Evolutionary conservation across 2,888 invertebrate species (phyloP).

Genomic region (Perizoma affinitatum): DNA sequence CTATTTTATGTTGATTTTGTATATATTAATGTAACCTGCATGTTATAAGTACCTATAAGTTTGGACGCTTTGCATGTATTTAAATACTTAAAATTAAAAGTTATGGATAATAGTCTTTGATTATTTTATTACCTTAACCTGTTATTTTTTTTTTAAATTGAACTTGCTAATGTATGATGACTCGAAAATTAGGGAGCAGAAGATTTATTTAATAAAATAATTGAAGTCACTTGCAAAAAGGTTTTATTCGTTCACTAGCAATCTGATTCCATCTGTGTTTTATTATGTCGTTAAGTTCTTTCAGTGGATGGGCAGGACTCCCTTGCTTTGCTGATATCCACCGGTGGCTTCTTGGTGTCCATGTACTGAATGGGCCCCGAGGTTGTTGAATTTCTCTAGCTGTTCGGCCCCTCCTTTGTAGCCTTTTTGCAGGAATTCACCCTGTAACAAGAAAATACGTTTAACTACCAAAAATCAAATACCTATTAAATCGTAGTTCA

Average conservation of each 20-base stretch:
- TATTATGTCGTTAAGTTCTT: neutral
- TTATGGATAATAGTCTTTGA: no score
- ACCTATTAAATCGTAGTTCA: no score
- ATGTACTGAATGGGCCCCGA: conserved; percentile 85
- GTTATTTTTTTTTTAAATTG: no score
- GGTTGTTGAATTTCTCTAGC: conserved; percentile 84
- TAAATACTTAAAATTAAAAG: neutral
- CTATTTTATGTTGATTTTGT: conserved; percentile 34
- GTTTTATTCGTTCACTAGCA: conserved; percentile 36
- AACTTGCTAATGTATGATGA: no score
- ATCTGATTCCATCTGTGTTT: no score
- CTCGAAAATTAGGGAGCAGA: no score
- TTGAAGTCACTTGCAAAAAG: neutral
- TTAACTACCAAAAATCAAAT: no score
- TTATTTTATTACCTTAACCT: no score
- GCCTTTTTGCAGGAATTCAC: conserved; percentile 84
- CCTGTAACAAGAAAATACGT: conserved; percentile 50
- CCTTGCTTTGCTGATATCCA: conserved; percentile 83
- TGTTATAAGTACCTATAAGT: conserved; percentile 9
- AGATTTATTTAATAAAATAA: no score
- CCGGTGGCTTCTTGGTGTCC: conserved; percentile 85
- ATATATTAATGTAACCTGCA: conserved; percentile 16
- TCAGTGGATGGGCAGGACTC: conserved; percentile 80
- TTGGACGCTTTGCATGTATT: conserved; percentile 12
- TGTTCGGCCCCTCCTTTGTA: conserved; percentile 83